These are phyloP conservation scores for Chelidonichthys spinosus DNA, from an alignment of 2,797 vertebrate species.

Conservation along the genomic window DNA sequence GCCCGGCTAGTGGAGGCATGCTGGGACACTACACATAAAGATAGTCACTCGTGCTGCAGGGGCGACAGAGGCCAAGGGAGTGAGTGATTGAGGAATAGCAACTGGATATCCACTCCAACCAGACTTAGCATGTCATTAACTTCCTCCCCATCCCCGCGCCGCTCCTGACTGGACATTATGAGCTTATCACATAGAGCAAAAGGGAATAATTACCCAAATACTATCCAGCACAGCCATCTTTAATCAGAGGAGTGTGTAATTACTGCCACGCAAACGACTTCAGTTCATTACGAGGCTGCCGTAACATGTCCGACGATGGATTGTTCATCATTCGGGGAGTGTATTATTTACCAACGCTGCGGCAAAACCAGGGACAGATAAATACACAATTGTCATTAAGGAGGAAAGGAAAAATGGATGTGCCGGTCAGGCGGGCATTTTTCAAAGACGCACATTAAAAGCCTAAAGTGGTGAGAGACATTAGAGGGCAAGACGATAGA, in stretches of 20 bases:
- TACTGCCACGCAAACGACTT: conserved; percentile 84
- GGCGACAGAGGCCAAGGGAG: conserved; percentile 69
- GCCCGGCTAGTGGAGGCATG: conserved; percentile 65
- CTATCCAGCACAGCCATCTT: conserved; percentile 82
- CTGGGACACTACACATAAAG: conserved; percentile 73
- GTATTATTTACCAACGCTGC: conserved; percentile 77
- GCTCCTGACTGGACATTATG: conserved; percentile 78
- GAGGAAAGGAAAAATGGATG: conserved; percentile 78
- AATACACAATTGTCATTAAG: conserved; percentile 81
- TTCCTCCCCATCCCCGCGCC: conserved; percentile 57
- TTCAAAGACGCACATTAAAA: conserved; percentile 76
- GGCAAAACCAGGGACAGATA: conserved; percentile 70
- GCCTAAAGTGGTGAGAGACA: conserved; percentile 70
- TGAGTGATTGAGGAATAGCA: conserved; percentile 75
- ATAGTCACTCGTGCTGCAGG: conserved; percentile 67
- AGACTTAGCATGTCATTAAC: conserved; percentile 79
- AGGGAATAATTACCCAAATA: conserved; percentile 86
- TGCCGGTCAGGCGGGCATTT: conserved; percentile 71
- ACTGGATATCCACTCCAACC: conserved; percentile 76
- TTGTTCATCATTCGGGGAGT: conserved; percentile 77
- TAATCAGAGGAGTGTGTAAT: conserved; percentile 85
- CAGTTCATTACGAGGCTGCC: conserved; percentile 80
- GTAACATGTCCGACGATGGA: conserved; percentile 76
- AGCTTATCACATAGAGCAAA: conserved; percentile 83
- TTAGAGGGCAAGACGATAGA: conserved; percentile 68